phyloP scores from a whole-genome alignment of 2,113 vertebrate genomes.

The Pedionomus torquatus region DNA sequence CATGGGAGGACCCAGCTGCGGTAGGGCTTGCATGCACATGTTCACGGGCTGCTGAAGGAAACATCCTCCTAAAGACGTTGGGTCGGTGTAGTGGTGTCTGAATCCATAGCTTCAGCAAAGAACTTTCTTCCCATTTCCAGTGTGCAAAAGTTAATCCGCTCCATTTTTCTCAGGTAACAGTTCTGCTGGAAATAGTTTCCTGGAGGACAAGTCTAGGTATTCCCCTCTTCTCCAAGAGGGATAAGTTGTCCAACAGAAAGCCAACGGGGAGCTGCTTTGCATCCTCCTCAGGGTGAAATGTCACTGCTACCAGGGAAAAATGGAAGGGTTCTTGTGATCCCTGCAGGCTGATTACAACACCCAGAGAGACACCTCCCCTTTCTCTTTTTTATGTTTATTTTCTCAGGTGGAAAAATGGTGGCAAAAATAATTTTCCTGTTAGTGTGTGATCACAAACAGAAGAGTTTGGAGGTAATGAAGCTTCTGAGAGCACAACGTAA shows the following conservation, averaged over 20 bases:
- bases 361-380: neutral
- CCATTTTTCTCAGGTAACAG: neutral
- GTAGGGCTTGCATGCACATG: neutral
- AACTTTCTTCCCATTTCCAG: accelerated
- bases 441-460: neutral
- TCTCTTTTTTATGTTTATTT: no score
- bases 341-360: neutral
- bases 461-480: neutral
- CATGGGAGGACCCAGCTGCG: accelerated
- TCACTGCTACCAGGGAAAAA: neutral
- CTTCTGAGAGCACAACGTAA: neutral
- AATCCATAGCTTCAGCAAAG: neutral
- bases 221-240: neutral
- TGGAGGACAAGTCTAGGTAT: neutral
- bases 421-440: neutral
- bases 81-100: accelerated
- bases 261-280: accelerated
- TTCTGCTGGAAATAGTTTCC: neutral
- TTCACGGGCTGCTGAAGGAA: neutral
- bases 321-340: neutral
- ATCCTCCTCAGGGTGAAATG: neutral
- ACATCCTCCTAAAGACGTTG: neutral
- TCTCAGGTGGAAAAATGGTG: neutral
- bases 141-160: neutral
- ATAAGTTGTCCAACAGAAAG: neutral